Percentiles rank a stretch among this genome's conserved stretches.
Conservation (phyloP, 1,140 invertebrate genomes). For the Amphibalanus amphitrite region DNA sequence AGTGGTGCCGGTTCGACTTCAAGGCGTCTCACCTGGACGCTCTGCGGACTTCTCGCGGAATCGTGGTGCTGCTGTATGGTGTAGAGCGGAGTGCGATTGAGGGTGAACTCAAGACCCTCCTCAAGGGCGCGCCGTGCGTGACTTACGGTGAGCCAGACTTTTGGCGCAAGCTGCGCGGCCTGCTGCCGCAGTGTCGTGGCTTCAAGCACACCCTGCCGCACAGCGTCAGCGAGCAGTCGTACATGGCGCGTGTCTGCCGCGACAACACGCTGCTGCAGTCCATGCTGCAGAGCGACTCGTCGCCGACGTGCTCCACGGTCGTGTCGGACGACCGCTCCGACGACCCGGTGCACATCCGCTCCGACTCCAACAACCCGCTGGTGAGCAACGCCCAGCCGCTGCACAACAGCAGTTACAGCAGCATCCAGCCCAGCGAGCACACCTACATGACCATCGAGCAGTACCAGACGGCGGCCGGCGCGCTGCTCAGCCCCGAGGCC, state of each 20-base stretch:
- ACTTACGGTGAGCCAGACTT: not conserved
- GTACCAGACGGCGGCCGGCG: not conserved
- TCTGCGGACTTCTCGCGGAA: constrained; percentile 1
- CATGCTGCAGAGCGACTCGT: not conserved
- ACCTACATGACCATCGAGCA: constrained; percentile 3
- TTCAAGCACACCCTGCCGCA: not conserved
- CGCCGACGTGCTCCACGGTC: constrained; percentile 3
- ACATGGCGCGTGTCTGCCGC: not conserved
- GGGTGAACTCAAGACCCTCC: not conserved
- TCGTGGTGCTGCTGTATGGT: not conserved
- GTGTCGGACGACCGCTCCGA: constrained; percentile 2
- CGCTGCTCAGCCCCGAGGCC: not conserved
- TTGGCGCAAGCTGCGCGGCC: constrained; percentile 2
- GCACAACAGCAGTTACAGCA: not conserved
- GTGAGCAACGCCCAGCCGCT: not conserved
- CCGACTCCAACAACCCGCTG: not conserved
- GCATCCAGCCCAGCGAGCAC: constrained; percentile 5
- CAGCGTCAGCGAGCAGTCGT: not conserved
- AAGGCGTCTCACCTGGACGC: constrained; percentile 25
- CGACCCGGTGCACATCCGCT: not conserved
- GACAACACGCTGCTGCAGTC: not conserved
- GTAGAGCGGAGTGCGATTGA: not conserved
- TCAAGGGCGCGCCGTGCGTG: not conserved
- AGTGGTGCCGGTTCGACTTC: constrained; percentile 24
- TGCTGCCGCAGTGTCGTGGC: not conserved